phyloP scores from a whole-genome alignment of 2,113 vertebrate genomes.

The Brienomyrus longianalis region DNA sequence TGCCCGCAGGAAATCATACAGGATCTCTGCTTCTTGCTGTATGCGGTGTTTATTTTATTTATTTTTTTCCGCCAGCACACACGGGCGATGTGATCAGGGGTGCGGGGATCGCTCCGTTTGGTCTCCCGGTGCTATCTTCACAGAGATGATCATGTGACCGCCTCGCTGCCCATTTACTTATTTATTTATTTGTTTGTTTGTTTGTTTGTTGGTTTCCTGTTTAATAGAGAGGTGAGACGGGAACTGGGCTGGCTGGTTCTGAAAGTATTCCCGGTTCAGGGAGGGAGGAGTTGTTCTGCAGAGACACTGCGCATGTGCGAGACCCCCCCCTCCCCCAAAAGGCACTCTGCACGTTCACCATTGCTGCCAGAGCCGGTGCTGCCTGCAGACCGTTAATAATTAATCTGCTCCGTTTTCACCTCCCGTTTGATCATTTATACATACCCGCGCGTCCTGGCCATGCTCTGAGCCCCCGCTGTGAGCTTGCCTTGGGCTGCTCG shows the following conservation, averaged over 20 bases:
- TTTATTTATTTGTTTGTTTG: background rate
- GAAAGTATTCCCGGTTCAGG: background rate
- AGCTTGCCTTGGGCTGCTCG: background rate
- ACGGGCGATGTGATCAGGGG: background rate
- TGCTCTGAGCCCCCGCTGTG: background rate
- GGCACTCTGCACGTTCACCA: background rate
- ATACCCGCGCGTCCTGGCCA: background rate
- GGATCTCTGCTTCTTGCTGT: background rate
- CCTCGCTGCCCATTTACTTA: background rate
- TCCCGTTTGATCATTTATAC: conserved; percentile 14
- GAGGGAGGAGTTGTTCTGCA: background rate
- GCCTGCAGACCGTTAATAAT: conserved; percentile 19
- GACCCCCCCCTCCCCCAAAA: background rate
- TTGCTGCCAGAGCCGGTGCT: background rate
- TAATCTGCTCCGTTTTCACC: conserved; percentile 3
- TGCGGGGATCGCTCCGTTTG: background rate
- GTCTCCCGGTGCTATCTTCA: background rate
- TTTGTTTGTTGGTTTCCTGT: too few relatives aligned
- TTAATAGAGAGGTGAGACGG: background rate
- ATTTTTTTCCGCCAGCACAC: background rate
- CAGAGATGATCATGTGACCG: background rate
- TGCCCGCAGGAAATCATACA: background rate
- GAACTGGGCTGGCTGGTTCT: background rate
- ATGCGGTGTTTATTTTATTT: background rate
- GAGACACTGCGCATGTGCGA: background rate